Percentiles rank a stretch among this genome's conserved stretches.
phyloP scores from a whole-genome alignment of 2,113 vertebrate genomes.

The Crypturellus undulatus region DNA sequence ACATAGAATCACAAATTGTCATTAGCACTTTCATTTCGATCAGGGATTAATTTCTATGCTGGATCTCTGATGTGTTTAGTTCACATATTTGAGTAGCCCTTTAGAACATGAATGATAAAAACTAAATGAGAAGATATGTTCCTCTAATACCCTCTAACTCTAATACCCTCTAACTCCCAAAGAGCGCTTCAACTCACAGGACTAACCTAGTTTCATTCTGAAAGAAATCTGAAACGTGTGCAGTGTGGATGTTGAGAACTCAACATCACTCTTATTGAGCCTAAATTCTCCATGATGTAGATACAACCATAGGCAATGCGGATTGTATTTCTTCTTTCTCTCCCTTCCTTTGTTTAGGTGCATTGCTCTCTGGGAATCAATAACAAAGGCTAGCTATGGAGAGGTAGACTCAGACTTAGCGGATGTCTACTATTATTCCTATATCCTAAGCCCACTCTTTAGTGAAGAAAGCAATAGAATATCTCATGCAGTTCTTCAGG shows the following conservation, averaged over 20 bases:
- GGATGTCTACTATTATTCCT: not conserved
- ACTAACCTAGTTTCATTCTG: not conserved
- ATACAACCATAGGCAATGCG: not conserved
- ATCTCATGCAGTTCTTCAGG: not conserved
- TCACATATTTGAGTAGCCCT: not conserved
- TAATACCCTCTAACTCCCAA: not conserved
- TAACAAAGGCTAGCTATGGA: not conserved
- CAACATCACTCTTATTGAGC: accelerated
- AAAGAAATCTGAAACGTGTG: not conserved
- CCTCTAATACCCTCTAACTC: accelerated
- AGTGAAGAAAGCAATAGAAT: accelerated
- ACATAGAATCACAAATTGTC: not conserved
- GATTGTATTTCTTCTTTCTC: not conserved
- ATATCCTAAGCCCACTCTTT: not conserved
- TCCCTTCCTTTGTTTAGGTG: not conserved
- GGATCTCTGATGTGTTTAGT: not conserved
- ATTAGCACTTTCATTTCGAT: not conserved
- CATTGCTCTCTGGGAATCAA: not conserved
- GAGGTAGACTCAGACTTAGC: not conserved
- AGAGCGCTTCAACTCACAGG: not conserved
- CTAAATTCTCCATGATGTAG: not conserved
- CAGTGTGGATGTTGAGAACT: not conserved
- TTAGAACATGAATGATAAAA: not conserved
- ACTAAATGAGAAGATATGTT: not conserved
- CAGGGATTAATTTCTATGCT: not conserved